Conservation (phyloP, 2,113 vertebrate genomes). For the Rhegmatorhina hoffmannsi region DNA sequence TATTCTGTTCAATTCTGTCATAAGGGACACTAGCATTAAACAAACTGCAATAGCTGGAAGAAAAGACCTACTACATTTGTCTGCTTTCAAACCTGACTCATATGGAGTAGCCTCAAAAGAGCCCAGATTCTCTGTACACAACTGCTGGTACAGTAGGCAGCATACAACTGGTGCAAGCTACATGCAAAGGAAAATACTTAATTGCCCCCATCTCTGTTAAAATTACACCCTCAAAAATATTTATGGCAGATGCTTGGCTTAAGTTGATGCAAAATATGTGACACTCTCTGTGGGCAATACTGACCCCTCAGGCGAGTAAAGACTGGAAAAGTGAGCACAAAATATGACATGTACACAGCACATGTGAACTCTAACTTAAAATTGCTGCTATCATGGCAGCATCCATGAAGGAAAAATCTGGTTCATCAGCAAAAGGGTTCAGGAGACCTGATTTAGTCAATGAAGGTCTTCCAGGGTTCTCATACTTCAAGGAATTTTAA, state of each 20-base stretch:
- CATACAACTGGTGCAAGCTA: not conserved
- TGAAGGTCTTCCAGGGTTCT: not conserved
- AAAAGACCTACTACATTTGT: not conserved
- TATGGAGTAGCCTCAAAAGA: not conserved
- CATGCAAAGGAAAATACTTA: not conserved
- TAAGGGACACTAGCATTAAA: not conserved
- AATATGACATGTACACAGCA: not conserved
- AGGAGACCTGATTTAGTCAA: not conserved
- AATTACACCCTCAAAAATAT: not conserved
- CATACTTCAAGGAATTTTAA: not conserved
- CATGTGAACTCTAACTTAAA: not conserved
- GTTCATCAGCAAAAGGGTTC: not conserved
- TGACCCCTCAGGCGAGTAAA: not conserved
- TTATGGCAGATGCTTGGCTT: not conserved
- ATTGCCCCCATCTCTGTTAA: not conserved
- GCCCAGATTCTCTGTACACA: not conserved
- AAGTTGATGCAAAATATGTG: not conserved
- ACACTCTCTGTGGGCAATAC: not conserved
- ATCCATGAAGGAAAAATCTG: not conserved
- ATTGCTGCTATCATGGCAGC: not conserved
- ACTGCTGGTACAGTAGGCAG: not conserved
- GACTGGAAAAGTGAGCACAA: not conserved
- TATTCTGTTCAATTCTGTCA: not conserved
- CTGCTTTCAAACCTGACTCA: not conserved
- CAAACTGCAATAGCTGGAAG: not conserved